phyloP scores from a whole-genome alignment of 2,797 vertebrate genomes.

The Mormyrus proboscirostris region DNA sequence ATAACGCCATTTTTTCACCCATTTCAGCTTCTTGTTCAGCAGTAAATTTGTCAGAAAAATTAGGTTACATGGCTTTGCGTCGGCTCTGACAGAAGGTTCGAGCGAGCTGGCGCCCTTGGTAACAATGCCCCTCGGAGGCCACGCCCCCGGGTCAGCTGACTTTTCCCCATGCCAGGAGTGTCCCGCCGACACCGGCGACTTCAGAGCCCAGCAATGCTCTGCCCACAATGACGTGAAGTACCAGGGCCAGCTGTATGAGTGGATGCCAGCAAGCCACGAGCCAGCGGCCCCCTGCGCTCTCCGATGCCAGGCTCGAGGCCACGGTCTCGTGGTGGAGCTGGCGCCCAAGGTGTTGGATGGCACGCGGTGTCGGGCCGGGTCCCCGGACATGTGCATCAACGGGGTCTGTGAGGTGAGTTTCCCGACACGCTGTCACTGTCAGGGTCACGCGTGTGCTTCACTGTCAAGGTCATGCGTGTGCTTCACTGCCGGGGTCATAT shows the following conservation, averaged over 20 bases:
- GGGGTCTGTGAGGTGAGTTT: constrained; percentile 78
- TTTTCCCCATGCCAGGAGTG: constrained; percentile 66
- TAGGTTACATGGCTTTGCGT: background rate
- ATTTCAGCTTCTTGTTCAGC: background rate
- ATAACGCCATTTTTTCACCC: background rate
- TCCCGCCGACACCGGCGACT: constrained; percentile 77
- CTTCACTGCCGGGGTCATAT: background rate
- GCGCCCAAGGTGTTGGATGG: constrained; percentile 90
- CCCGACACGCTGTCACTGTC: no score
- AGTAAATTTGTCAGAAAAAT: background rate
- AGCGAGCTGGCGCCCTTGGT: background rate
- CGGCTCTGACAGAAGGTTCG: background rate
- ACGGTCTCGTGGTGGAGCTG: constrained; percentile 71
- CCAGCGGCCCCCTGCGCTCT: constrained; percentile 70
- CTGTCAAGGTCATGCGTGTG: background rate
- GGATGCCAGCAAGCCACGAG: constrained; percentile 75
- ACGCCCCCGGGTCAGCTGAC: background rate
- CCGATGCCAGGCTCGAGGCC: constrained; percentile 73
- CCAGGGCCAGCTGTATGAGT: constrained; percentile 77
- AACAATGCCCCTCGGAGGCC: background rate
- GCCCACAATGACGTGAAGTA: constrained; percentile 88
- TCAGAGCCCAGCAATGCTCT: constrained; percentile 84
- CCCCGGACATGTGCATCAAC: constrained; percentile 89
- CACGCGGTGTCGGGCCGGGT: constrained; percentile 74
- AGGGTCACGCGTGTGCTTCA: background rate